Base-by-base conservation (phyloP, 2,113 vertebrate genomes). In the Lepus timidus region DNA sequence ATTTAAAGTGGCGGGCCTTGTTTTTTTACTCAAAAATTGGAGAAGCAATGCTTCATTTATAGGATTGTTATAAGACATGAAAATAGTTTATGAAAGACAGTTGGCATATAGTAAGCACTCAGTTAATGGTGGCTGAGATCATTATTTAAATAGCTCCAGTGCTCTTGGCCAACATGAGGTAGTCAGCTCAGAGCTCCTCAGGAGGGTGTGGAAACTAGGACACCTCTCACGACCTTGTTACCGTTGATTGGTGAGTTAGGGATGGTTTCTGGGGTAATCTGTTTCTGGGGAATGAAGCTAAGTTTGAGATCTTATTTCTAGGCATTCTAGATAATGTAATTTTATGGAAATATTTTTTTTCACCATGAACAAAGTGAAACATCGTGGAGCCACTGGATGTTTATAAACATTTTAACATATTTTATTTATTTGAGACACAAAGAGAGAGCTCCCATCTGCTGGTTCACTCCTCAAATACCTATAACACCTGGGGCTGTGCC, bases 171-270 rank as follows among this genome's bases (percentile, higher is more conserved):
- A 36, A 19, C 4, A 19, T 36, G 68, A 89, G 51, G 85, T 14
- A 58, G 51, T 25, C 14, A 91, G 68, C 78, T 74, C 70, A 71
- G 92, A 89, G 68, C 90, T 95, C 52, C 91, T 88, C 23, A 94
- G 55, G n/a, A 76, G 74, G 65, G 49, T 71, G 27, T 93, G 78
- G 64, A 93, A 91, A 91, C 51, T 71, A 70, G 94, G 31, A 29
- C 16, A 75, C 2, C 58, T 39, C 36, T 58, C 19, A 36, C 27
- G 61, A 93, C 39, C 36, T 89, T 76, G 62, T 85, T 91, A 79
- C 9, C 62, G 36, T 52, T 83, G 70, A 81, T 39, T 39, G 23
- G 25, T 75, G 65, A 86, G n/a, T 95, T 80, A 80, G 14, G 61
- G 64, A 44, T 84, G 33, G 64, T 82, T 91, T 94, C 51, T 79